These are phyloP conservation scores for Lepidurus apus DNA, from an alignment of 1,140 invertebrate genomes.

Conservation along the genomic window DNA sequence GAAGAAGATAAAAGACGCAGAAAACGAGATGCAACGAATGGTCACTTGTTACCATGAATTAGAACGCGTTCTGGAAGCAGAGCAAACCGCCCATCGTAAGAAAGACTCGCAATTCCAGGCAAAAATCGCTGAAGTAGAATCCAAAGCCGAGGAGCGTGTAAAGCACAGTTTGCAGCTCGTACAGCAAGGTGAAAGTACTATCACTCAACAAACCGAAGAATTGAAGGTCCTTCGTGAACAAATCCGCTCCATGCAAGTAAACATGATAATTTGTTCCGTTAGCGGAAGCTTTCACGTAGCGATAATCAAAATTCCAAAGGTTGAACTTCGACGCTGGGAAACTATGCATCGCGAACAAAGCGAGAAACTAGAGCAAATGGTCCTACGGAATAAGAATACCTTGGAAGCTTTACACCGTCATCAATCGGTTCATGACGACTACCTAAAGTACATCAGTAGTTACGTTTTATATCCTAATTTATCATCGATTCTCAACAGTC, in stretches of 20 bases:
- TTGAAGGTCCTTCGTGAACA: neutral
- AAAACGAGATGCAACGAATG: neutral
- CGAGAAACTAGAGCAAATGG: neutral
- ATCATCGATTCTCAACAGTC: neutral
- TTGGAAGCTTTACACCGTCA: neutral
- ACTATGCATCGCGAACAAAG: neutral
- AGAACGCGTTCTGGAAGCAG: neutral
- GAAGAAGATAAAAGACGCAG: neutral
- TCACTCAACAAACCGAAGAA: neutral
- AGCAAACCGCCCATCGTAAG: neutral
- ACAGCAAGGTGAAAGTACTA: neutral
- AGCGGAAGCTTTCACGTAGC: neutral
- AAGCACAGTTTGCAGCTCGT: neutral
- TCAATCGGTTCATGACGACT: neutral
- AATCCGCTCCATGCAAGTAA: conserved; percentile 9
- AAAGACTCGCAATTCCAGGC: neutral
- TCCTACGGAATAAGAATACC: neutral
- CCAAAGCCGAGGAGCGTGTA: neutral
- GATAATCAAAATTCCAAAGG: neutral
- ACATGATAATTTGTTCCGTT: neutral
- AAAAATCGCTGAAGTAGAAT: neutral
- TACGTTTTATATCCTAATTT: neutral
- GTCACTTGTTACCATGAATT: neutral
- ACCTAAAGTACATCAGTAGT: neutral
- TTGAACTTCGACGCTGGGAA: conserved; percentile 8